phyloP scores from a whole-genome alignment of 2,797 vertebrate genomes.

The Poecile montanus region DNA sequence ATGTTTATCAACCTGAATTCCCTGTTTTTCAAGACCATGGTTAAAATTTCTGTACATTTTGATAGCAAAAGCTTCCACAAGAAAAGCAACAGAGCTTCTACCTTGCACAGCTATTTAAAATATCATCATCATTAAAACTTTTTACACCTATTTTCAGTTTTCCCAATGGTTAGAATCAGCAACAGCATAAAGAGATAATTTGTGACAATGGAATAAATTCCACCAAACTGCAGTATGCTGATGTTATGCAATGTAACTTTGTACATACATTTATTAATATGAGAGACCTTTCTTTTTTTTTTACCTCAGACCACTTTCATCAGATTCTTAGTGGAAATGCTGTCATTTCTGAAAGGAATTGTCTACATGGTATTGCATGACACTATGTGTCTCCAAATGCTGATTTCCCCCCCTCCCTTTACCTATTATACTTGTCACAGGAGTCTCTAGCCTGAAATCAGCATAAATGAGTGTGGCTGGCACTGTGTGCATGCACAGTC shows the following conservation, averaged over 20 bases:
- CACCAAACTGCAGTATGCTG: background rate
- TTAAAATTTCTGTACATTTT: background rate
- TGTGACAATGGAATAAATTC: conserved; percentile 17
- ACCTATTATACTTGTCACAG: conserved; percentile 64
- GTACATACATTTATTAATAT: conserved; percentile 40
- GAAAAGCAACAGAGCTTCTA: background rate
- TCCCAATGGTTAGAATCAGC: background rate
- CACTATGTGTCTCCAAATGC: conserved; percentile 52
- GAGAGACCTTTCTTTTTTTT: conserved; percentile 30
- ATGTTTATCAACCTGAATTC: background rate
- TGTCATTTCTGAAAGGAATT: conserved; percentile 56
- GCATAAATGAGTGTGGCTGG: conserved; percentile 75
- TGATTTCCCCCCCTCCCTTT: conserved; percentile 22
- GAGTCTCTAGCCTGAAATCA: conserved; percentile 73
- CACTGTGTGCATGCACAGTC: conserved; percentile 68
- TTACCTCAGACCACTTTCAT: conserved; percentile 57
- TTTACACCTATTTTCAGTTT: background rate
- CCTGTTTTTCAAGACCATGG: background rate
- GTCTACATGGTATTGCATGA: conserved; percentile 49
- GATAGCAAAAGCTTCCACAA: background rate
- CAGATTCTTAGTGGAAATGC: conserved; percentile 55
- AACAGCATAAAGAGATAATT: background rate
- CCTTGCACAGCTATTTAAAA: background rate
- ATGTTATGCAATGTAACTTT: background rate
- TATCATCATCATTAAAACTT: background rate